phyloP scores from a whole-genome alignment of 2,888 invertebrate genomes.

The Sepioteuthis lessoniana region DNA sequence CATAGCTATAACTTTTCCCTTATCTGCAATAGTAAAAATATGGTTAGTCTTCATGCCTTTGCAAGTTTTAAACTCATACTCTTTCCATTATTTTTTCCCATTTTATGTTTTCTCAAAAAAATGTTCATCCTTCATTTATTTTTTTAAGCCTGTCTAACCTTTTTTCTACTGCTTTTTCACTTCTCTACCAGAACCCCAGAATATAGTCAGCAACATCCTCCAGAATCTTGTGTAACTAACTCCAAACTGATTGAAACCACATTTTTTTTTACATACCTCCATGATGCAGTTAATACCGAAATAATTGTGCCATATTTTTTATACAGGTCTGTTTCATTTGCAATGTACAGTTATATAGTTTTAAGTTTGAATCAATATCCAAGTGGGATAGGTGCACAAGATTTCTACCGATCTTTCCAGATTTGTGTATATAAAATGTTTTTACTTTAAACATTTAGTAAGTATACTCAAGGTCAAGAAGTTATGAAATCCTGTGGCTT shows the following conservation, averaged over 20 bases:
- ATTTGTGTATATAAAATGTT: constrained; percentile 16
- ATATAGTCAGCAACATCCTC: background rate
- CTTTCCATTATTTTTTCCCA: too few species aligned
- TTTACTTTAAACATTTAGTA: background rate
- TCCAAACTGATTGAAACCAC: background rate
- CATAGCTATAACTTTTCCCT: too few species aligned
- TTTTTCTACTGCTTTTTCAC: background rate
- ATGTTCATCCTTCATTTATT: too few species aligned
- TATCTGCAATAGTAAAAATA: too few species aligned
- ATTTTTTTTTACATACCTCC: background rate
- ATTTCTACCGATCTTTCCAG: background rate
- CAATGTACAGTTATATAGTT: background rate
- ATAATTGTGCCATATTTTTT: background rate
- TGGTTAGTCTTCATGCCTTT: too few species aligned
- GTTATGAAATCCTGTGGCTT: background rate
- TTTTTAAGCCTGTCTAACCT: too few species aligned
- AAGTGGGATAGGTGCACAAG: too few species aligned
- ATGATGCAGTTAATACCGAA: background rate
- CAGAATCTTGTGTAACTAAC: background rate
- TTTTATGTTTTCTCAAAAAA: too few species aligned
- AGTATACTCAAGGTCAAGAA: background rate
- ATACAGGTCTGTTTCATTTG: background rate
- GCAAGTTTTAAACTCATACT: too few species aligned
- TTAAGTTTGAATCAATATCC: background rate
- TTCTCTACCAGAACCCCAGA: background rate